These are phyloP conservation scores for Berghia stephanieae DNA, from an alignment of 1,140 invertebrate genomes.

Conservation along the genomic window DNA sequence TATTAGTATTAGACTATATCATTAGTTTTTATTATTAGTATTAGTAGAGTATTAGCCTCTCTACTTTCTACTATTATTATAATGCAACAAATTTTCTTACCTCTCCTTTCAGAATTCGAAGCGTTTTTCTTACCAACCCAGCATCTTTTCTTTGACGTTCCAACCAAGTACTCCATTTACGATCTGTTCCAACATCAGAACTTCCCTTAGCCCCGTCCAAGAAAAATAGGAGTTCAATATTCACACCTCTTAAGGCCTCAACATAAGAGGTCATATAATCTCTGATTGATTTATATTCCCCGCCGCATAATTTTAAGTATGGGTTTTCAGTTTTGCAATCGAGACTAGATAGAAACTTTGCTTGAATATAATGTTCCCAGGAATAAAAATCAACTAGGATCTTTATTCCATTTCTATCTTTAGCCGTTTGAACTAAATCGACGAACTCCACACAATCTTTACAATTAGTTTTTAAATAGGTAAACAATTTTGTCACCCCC, in stretches of 20 bases:
- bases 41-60: too few species aligned
- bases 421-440: constrained; percentile 12
- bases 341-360: neutral
- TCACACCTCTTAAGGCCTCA: neutral
- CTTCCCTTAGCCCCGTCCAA: constrained; percentile 27
- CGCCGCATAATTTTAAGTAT: neutral
- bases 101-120: neutral
- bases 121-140: neutral
- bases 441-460: neutral
- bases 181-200: neutral
- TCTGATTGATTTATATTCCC: constrained; percentile 12
- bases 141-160: neutral
- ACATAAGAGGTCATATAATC: neutral
- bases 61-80: too few species aligned
- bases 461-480: neutral
- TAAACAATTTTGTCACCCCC: constrained; percentile 13
- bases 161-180: constrained; percentile 20
- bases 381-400: constrained; percentile 26
- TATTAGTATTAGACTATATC: too few species aligned
- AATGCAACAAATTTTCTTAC: neutral
- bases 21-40: too few species aligned
- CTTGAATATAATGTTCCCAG: constrained; percentile 17
- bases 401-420: neutral
- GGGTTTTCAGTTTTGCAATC: neutral
- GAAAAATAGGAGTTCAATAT: constrained; percentile 28